Evolutionary conservation across 2,888 invertebrate genomes (phyloP).

Genomic region (Plebejus argus): DNA sequence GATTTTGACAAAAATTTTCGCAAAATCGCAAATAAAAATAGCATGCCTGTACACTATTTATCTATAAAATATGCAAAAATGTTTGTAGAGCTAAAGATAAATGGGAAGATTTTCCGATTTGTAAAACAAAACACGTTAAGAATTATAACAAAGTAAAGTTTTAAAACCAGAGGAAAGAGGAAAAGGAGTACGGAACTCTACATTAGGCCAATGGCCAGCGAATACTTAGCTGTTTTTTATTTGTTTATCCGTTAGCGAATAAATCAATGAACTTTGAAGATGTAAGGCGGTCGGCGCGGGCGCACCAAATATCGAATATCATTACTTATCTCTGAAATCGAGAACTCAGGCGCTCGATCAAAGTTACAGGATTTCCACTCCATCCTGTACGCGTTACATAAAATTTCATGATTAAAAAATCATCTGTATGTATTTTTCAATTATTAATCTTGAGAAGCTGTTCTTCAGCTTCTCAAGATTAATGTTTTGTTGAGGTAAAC

Average conservation of each 20-base stretch:
- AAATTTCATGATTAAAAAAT: not conserved
- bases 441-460: not conserved
- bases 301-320: not conserved
- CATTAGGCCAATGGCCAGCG: not conserved
- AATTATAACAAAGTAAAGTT: not conserved
- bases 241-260: not conserved
- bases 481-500: too few species aligned
- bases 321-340: slow-evolving; percentile 13
- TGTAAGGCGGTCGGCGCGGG: slow-evolving; percentile 1
- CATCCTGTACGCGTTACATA: not conserved
- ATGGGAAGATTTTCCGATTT: too few species aligned
- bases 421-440: not conserved
- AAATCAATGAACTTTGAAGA: slow-evolving; percentile 19
- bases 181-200: not conserved
- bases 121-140: too few species aligned
- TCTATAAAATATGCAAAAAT: too few species aligned
- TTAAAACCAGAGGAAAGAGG: not conserved
- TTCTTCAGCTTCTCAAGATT: too few species aligned
- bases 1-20: too few species aligned
- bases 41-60: too few species aligned
- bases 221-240: not conserved
- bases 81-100: too few species aligned
- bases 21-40: too few species aligned
- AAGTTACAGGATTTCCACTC: slow-evolving; percentile 1
- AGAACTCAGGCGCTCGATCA: slow-evolving; percentile 1